Percentiles rank a stretch among this genome's conserved stretches.
These are phyloP conservation scores for Ostrea edulis DNA, from an alignment of 1,140 invertebrate genomes.

Conservation along the genomic window DNA sequence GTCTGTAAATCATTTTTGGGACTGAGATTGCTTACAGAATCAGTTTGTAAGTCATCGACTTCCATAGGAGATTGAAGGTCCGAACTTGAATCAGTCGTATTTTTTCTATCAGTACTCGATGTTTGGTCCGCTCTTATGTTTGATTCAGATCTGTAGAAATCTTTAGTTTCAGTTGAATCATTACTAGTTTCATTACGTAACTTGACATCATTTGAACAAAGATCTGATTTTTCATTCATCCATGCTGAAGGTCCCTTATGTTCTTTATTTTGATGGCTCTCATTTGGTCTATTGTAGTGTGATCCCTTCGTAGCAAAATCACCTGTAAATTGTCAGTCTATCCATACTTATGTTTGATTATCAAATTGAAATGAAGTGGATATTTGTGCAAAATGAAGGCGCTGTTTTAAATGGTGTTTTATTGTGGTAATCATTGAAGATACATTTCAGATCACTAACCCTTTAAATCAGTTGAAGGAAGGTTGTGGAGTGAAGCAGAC, in stretches of 20 bases:
- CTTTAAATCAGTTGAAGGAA: conserved; percentile 8
- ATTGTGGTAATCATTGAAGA: not conserved
- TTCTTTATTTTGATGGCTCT: not conserved
- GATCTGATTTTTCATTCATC: not conserved
- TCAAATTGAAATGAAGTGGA: too few relatives aligned
- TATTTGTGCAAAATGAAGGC: too few relatives aligned
- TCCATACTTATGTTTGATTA: too few relatives aligned
- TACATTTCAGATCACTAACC: not conserved
- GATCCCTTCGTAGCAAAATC: not conserved
- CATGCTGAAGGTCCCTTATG: not conserved
- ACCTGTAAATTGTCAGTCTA: too few relatives aligned
- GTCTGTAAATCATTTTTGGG: not conserved
- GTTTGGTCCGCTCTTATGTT: not conserved
- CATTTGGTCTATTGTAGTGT: not conserved
- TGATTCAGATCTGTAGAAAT: not conserved
- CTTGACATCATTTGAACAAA: not conserved
- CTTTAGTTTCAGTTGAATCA: not conserved
- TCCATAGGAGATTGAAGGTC: not conserved
- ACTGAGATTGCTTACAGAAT: not conserved
- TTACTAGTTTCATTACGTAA: not conserved
- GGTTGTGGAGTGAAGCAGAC: not conserved
- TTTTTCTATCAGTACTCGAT: not conserved
- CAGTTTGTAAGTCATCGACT: not conserved
- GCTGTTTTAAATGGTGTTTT: too few relatives aligned
- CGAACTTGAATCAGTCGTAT: not conserved